Evolutionary conservation across 2,797 vertebrate genomes (phyloP).

Genomic region (Uromys caudimaculatus): DNA sequence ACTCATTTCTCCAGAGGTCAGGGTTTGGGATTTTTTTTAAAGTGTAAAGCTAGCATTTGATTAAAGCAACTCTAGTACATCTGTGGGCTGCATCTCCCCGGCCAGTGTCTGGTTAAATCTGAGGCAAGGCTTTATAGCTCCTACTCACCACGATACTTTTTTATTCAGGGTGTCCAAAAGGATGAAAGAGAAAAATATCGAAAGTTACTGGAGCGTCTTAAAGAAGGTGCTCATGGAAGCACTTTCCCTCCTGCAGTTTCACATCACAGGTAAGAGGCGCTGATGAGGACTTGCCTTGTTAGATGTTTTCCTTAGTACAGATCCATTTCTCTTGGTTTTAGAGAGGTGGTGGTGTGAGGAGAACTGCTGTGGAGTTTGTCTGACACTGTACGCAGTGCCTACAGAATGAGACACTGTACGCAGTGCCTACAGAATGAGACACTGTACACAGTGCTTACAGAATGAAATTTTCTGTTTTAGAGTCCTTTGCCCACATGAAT

Average conservation of each 20-base stretch:
- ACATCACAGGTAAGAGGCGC: slow-evolving; percentile 80
- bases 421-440: too few species aligned
- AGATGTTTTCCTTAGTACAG: background rate
- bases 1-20: background rate
- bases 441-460: background rate
- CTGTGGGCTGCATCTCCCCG: background rate
- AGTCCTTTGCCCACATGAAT: slow-evolving; percentile 23
- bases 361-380: background rate
- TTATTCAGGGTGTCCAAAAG: slow-evolving; percentile 84
- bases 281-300: background rate
- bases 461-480: slow-evolving; percentile 39
- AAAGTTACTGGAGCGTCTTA: slow-evolving; percentile 83
- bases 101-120: slow-evolving; percentile 28
- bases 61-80: slow-evolving; percentile 19
- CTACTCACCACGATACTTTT: slow-evolving; percentile 40
- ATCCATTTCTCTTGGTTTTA: background rate
- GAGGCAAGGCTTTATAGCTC: background rate
- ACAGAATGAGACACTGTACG: background rate
- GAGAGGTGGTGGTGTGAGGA: background rate
- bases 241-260: background rate
- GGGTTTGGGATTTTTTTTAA: background rate
- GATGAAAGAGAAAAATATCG: slow-evolving; percentile 86
- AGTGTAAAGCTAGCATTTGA: slow-evolving; percentile 46
- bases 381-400: background rate
- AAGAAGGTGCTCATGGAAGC: slow-evolving; percentile 78